Percentiles rank a stretch among this genome's conserved stretches.
Conservation (phyloP, 64 coral and sea anemone genomes). For the Actinia tenebrosa region DNA sequence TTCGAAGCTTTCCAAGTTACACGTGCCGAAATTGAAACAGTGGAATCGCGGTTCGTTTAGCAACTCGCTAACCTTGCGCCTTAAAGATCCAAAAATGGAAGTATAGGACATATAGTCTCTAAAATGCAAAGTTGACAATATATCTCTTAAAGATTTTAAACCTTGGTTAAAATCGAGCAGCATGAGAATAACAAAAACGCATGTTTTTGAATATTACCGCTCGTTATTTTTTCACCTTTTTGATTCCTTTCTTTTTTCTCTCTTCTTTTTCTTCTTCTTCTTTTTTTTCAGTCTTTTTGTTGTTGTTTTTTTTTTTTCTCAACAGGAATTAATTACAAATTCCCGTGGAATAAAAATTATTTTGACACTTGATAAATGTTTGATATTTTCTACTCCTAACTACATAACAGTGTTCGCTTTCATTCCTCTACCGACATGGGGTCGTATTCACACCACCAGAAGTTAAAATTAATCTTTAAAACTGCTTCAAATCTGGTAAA, state of each 20-base stretch:
- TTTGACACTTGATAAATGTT: too few relatives aligned
- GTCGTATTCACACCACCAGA: too few relatives aligned
- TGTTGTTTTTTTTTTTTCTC: neutral
- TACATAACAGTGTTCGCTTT: too few relatives aligned
- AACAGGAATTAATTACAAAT: neutral
- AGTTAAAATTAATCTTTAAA: too few relatives aligned
- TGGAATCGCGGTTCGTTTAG: neutral
- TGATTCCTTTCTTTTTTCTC: too few relatives aligned
- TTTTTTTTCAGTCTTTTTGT: neutral
- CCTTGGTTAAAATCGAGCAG: neutral
- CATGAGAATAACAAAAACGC: neutral
- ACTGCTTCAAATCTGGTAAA: too few relatives aligned
- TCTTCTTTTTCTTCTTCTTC: neutral
- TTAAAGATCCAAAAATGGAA: neutral
- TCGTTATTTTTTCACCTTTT: too few relatives aligned
- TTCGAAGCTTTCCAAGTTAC: conserved; percentile 3
- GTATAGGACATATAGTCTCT: neutral
- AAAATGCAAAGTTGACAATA: neutral
- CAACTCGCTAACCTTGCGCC: neutral
- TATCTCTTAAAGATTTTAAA: too few relatives aligned
- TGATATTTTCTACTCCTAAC: too few relatives aligned
- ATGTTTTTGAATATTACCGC: neutral
- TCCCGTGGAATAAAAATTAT: too few relatives aligned
- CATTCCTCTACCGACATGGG: too few relatives aligned
- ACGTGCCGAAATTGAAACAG: conserved; percentile 13